Percentiles rank a stretch among this genome's conserved stretches.
These are phyloP conservation scores for Cordilura impudica DNA, from an alignment of 2,888 invertebrate species.

Conservation along the genomic window DNA sequence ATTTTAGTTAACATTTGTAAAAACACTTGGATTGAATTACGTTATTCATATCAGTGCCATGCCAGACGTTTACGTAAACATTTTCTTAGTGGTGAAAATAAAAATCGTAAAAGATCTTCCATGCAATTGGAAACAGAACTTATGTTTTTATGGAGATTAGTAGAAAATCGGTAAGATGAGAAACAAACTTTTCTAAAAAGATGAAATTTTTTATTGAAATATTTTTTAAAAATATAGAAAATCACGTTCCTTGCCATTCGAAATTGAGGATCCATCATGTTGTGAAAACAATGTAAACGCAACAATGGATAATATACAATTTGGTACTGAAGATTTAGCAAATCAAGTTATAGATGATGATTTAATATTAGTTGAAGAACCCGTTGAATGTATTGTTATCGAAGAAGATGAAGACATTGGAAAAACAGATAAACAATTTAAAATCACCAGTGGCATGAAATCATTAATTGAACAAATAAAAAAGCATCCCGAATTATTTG, in stretches of 20 bases:
- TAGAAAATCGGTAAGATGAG: constrained; percentile 59
- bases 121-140: constrained; percentile 71
- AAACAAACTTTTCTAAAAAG: neutral
- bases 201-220: neutral
- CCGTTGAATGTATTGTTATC: constrained; percentile 67
- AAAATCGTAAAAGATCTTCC: constrained; percentile 66
- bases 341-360: constrained; percentile 55
- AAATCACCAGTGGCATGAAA: constrained; percentile 28
- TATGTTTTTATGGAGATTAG: constrained; percentile 71
- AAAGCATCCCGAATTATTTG: constrained; percentile 70
- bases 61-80: constrained; percentile 66
- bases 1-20: constrained; percentile 65
- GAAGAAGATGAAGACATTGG: constrained; percentile 63
- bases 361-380: constrained; percentile 55
- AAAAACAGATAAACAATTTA: constrained; percentile 30
- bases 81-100: constrained; percentile 51
- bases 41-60: constrained; percentile 69
- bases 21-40: constrained; percentile 69
- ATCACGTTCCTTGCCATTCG: constrained; percentile 38
- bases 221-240: constrained; percentile 28
- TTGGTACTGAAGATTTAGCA: neutral
- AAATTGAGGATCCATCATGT: constrained; percentile 9
- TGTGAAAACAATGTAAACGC: neutral
- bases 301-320: neutral
- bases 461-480: constrained; percentile 66